Conservation (phyloP, 2,797 vertebrate species). For the Zonotrichia albicollis region DNA sequence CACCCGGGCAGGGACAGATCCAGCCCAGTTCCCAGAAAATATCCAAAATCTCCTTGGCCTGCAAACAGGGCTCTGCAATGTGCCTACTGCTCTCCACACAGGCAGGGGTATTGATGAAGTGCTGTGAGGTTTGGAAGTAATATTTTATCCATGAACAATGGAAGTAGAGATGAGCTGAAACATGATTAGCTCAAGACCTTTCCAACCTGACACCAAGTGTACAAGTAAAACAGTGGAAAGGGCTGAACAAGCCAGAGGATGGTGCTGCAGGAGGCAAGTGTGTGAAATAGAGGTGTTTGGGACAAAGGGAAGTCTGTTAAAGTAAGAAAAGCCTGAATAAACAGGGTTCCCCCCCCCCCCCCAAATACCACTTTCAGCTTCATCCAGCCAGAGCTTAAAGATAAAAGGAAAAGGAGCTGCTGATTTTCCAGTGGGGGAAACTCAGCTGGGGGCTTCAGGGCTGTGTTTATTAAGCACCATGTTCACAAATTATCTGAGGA, state of each 20-base stretch:
- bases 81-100: background rate
- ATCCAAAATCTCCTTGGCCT: background rate
- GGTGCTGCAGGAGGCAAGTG: background rate
- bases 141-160: background rate
- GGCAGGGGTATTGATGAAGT: background rate
- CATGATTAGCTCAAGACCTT: background rate
- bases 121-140: background rate
- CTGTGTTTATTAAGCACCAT: background rate
- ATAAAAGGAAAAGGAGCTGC: background rate
- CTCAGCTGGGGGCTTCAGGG: background rate
- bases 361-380: background rate
- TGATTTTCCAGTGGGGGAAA: background rate
- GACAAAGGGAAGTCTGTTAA: slow-evolving; percentile 22
- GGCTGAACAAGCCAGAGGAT: background rate
- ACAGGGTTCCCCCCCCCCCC: accelerated
- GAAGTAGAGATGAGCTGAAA: background rate
- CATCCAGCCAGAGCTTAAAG: background rate
- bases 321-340: slow-evolving; percentile 29
- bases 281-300: background rate
- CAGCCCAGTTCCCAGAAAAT: background rate
- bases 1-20: background rate
- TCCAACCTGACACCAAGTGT: background rate
- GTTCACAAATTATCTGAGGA: accelerated
- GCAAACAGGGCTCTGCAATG: background rate
- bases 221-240: background rate